Percentiles rank a stretch among this genome's conserved stretches.
Conservation (phyloP, 2,888 invertebrate species). For the Ceriagrion tenellum region DNA sequence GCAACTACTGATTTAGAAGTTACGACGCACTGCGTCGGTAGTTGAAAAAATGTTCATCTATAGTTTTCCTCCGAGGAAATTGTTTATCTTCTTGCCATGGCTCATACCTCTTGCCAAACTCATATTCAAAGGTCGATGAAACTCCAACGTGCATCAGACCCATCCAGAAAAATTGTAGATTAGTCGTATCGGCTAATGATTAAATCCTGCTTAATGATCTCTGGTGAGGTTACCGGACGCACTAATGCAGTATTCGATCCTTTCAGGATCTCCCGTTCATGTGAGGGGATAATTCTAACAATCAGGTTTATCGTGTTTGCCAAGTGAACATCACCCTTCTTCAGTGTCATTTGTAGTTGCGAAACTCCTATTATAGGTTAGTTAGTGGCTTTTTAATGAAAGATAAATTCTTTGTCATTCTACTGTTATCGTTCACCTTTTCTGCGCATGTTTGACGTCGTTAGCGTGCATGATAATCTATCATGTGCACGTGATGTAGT, state of each 20-base stretch:
- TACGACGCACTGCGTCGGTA: no score
- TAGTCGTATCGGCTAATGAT: neutral
- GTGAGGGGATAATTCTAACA: neutral
- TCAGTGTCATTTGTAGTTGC: neutral
- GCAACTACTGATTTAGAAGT: neutral
- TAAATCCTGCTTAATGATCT: neutral
- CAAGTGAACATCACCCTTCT: neutral
- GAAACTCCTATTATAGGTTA: neutral
- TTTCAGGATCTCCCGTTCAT: neutral
- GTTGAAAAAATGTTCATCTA: neutral
- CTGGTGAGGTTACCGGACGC: neutral
- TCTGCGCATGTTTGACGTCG: neutral
- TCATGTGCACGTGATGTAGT: neutral
- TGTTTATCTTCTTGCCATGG: neutral
- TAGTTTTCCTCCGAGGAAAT: neutral
- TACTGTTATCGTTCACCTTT: neutral
- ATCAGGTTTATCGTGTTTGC: neutral
- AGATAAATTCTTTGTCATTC: neutral
- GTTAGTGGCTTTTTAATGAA: neutral
- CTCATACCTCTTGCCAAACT: no score
- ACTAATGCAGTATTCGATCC: neutral
- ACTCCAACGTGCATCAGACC: neutral
- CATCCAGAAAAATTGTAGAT: neutral
- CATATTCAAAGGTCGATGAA: neutral
- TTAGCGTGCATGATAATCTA: neutral